Evolutionary conservation across 2,888 invertebrate genomes (phyloP), one percentile per base, ranked within the genome.

Genomic region (Pristionchus entomophagus): DNA sequence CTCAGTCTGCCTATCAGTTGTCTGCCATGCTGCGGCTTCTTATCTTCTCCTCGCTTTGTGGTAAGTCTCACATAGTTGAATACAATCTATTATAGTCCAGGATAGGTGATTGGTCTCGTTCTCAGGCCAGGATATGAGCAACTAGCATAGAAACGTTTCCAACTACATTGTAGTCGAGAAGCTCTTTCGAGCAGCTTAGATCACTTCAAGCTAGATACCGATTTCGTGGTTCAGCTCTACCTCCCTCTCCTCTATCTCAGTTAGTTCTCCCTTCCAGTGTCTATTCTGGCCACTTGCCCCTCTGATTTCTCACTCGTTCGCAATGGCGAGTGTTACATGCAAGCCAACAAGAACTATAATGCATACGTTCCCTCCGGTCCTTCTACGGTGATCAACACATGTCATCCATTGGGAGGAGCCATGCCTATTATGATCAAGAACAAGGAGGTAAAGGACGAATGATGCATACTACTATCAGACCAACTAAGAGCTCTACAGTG

Each of bases 291-390:
- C 41, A 22, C 41, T 73, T 73, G 69, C n/a, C 69, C 69, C 2
- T 4, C 5, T 0, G 26, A 73, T n/a, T 73, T 73, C 41, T 38
- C 38, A 6, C 69, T 73, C 69, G 41, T 73, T n/a, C 69, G 69
- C 41, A 73, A 73, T n/a, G 69, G 69, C 5, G 69, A 73, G n/a
- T 73, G 69, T 41, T 73, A 73, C 41, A 41, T 22, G 41, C n/a
- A 29, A 41, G 69, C 1, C 14, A 17, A 73, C n/a, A 2, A 19
- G 6, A 5, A 73, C n/a, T 41, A 41, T n/a, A 41, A 73, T 41
- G 26, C 12, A 3, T 73, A 73, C 41, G 69, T n/a, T 10, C n/a
- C 69, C 26, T 0, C 38, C 19, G 56, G 14, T 22, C 22, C 56
- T 5, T 10, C 56, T 5, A 56, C 10, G 12, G 22, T 56, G 14